Evolutionary conservation across 2,113 vertebrate species (phyloP).

Genomic region (Ifrita kowaldi): DNA sequence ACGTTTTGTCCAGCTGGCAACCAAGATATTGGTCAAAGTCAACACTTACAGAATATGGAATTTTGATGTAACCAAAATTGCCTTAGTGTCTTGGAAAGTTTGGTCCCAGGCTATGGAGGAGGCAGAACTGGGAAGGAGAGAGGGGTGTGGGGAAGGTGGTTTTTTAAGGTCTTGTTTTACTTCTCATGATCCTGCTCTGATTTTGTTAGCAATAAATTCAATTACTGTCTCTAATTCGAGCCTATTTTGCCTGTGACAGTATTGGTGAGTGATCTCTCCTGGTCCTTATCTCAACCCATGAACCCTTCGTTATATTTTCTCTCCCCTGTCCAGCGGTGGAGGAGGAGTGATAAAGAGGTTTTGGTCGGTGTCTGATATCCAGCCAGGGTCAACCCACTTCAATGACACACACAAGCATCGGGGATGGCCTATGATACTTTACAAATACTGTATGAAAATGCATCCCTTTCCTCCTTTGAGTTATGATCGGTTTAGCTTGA

Average conservation of each 20-base stretch:
- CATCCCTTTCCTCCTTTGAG: not conserved
- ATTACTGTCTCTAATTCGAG: not conserved
- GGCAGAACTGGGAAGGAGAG: not conserved
- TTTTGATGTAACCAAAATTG: not conserved
- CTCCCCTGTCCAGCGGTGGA: accelerated
- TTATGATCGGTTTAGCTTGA: not conserved
- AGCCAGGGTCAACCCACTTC: not conserved
- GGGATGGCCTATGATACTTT: not conserved
- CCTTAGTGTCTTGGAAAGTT: not conserved
- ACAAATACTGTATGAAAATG: not conserved
- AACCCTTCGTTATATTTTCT: accelerated
- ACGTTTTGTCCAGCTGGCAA: not conserved
- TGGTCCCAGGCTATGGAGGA: not conserved
- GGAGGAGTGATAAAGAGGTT: not conserved
- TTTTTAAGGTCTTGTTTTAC: not conserved
- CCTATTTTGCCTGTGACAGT: not conserved
- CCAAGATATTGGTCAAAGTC: not conserved
- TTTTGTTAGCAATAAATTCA: not conserved
- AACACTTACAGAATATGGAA: not conserved
- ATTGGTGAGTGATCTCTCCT: not conserved
- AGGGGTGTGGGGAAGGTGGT: not conserved
- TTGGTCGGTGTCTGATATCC: not conserved
- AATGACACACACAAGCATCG: not conserved
- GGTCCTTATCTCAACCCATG: not conserved
- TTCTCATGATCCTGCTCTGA: not conserved